Base-by-base conservation (phyloP, 2,113 vertebrate species). In the Cynocephalus volans region DNA sequence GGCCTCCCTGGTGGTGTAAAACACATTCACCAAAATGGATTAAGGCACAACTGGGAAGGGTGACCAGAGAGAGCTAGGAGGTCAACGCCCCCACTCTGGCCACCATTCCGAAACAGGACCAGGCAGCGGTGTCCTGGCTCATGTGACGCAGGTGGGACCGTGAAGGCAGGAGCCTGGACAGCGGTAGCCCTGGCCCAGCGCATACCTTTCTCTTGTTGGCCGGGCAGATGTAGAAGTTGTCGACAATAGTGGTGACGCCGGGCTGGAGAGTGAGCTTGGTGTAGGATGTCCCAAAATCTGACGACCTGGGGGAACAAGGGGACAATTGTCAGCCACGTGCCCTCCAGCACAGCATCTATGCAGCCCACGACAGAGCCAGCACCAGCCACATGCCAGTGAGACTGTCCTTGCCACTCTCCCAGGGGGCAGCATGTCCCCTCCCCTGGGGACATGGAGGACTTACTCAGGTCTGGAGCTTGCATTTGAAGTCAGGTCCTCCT, bases 181-280 rank as follows among this genome's bases (percentile, higher is more conserved):
- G 7, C 0, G 1, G 62, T 50, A 5, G 7, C 10, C 8, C 12
- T 0, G 2, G 13, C 1, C 0, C 1, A 5, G 31, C 83, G 89
- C 99, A 2, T 98, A 99, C 99, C 99, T 99, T 99, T 96, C 99
- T 99, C 98, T 99, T 99, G 98, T 99, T 99, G 92, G 99, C 99
- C 0, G 99, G 99, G 93, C 99, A 99, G 97, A 99, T 99, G 98
- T 99, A 99, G 99, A 99, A 99, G 98, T 99, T 99, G 98, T 99
- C 99, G 60, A 99, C 99, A 90, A 99, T 99, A 0, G 99, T 99
- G 95, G 99, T 98, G 65, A 99, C 99, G 9, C 99, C 99, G 0
- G 99, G 99, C 98, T 99, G 99, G 54, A 99, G 98, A 97, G 99
- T 99, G 96, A 99, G 98, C 97, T 99, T 99, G 86, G 98, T 99